Base-by-base conservation (phyloP, 30 jellyfish, hydroid and myxozoan genomes). In the Aurelia aurita region DNA sequence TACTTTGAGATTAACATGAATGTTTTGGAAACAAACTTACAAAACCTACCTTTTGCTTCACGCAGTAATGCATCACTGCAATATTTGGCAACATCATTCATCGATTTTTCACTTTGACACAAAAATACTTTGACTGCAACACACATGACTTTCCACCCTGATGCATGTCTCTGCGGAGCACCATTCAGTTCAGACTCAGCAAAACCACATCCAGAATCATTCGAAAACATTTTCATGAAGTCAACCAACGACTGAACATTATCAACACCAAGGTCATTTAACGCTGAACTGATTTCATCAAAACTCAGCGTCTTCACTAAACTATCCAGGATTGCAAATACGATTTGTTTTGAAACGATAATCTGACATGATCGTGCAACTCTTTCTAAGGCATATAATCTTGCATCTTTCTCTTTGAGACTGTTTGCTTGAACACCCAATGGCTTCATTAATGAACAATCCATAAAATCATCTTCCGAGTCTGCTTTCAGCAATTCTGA, bases 221-320 rank as follows among this genome's bases (percentile, higher is more conserved):
- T 39, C 9, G 51, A 39, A 39, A 39, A 74, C 75, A 81, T 69
- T 57, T 49, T 32, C 84, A 81, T 29, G 43, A 58, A 81, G 32
- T 81, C 91, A 19, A 81, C 39, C 13, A 74, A 76, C 31, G 77
- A 34, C 79, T 82, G 86, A 10, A 90, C 87, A 31, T 82, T 71
- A 51, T 68, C 80, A n/a, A 90, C 57, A 20, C 85, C 94, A 43
- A 90, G 87, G 47, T 90, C 95, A 45, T 49, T 72, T 63, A 90
- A 74, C 14, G 97, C 95, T 43, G 18, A 13, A 18, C 70, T 81
- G 0, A 90, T 85, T 60, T 90, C 95, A 21, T 82, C 84, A 23
- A 68, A 51, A 34, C 66, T 69, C 76, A 90, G 45, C 10, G 82
- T 67, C 60, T 57, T 72, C 23, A 83, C 94, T 76, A 90, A 27